A percentile compares a stretch with the other conserved stretches of the same genome.
These are phyloP conservation scores for Eilema sororculum DNA, from an alignment of 2,888 invertebrate species.

Conservation along the genomic window DNA sequence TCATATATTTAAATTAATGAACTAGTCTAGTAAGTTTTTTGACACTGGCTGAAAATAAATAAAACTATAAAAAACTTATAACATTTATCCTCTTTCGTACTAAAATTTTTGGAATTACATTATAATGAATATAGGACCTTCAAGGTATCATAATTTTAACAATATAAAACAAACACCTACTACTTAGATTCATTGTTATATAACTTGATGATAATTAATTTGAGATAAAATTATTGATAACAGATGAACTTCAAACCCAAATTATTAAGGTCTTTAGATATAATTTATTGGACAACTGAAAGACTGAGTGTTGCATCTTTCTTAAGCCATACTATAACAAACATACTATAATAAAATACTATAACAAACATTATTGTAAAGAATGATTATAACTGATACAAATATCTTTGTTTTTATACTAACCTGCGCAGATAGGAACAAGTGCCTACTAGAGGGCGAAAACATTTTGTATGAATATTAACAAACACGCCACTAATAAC, in stretches of 20 bases:
- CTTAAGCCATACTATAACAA: neutral
- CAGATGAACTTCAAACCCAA: neutral
- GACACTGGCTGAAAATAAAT: neutral
- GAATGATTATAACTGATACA: too few relatives aligned
- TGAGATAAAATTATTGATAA: constrained; percentile 11
- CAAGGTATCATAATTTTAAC: neutral
- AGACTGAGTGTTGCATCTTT: neutral
- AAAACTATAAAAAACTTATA: neutral
- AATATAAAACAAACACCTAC: neutral
- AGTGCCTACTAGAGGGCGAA: constrained; percentile 75
- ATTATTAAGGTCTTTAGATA: neutral
- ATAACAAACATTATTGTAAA: neutral
- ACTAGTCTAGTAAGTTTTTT: neutral
- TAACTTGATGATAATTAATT: constrained; percentile 20
- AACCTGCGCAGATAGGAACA: constrained; percentile 79
- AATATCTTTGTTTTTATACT: constrained; percentile 21
- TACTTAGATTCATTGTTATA: constrained; percentile 12
- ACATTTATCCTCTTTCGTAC: neutral
- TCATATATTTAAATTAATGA: neutral
- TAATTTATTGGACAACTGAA: neutral
- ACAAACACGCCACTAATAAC: neutral
- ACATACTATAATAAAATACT: constrained; percentile 1
- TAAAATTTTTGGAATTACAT: neutral
- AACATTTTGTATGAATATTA: constrained; percentile 66
- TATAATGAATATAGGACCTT: neutral